Evolutionary conservation across 2,797 vertebrate species (phyloP).

Genomic region (Tokudaia muenninki): DNA sequence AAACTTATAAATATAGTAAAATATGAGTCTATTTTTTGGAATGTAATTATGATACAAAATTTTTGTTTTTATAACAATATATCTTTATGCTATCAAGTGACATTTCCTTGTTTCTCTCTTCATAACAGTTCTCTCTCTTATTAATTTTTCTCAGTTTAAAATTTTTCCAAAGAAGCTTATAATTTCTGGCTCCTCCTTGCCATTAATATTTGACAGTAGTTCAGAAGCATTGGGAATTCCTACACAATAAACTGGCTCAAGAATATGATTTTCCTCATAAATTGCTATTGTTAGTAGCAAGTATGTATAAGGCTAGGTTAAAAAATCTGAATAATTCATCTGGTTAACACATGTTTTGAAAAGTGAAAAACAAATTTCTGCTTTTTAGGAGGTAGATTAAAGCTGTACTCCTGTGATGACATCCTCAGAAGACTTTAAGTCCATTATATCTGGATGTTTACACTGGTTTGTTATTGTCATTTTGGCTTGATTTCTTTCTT

Average conservation of each 20-base stretch:
- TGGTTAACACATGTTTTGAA: constrained; percentile 46
- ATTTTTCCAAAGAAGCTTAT: not conserved
- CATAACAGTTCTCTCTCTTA: constrained; percentile 71
- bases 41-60: constrained; percentile 52
- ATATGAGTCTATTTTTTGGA: constrained; percentile 49
- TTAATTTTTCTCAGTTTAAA: constrained; percentile 76
- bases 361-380: constrained; percentile 36
- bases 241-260: constrained; percentile 66
- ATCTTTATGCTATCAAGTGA: constrained; percentile 56
- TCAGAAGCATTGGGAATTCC: constrained; percentile 79
- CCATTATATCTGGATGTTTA: constrained; percentile 54
- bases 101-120: constrained; percentile 68
- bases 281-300: constrained; percentile 74
- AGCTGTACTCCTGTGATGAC: not conserved
- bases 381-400: not conserved
- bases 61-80: constrained; percentile 74
- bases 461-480: not conserved
- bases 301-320: constrained; percentile 43
- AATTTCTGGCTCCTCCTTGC: constrained; percentile 62
- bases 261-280: constrained; percentile 57
- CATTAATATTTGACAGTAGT: constrained; percentile 60
- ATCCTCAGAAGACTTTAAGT: constrained; percentile 8
- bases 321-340: constrained; percentile 66
- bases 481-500: not conserved
- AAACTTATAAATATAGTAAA: constrained; percentile 65